Percentiles rank a stretch among this genome's conserved stretches.
phyloP scores from a whole-genome alignment of 1,140 invertebrate genomes.

The Harpegnathos saltator region DNA sequence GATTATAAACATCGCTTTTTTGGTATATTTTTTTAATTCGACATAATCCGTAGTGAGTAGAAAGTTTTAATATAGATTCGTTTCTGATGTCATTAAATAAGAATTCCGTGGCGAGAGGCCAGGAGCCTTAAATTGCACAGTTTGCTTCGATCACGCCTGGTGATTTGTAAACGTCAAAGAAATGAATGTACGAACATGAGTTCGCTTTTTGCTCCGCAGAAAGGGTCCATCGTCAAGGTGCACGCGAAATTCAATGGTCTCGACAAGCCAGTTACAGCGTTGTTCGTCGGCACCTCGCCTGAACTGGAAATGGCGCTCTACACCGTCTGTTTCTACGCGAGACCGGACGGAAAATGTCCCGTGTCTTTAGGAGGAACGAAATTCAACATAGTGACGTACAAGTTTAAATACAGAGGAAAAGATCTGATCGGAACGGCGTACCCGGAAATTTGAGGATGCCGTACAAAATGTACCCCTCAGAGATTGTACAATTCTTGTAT shows the following conservation, averaged over 20 bases:
- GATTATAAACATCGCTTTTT: too few species aligned
- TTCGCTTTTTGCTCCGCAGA: constrained; percentile 87
- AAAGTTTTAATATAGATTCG: too few species aligned
- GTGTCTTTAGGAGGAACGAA: constrained; percentile 90
- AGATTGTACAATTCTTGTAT: background rate
- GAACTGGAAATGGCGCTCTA: constrained; percentile 97
- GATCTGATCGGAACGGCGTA: constrained; percentile 93
- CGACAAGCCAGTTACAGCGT: constrained; percentile 91
- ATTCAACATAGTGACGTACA: constrained; percentile 90
- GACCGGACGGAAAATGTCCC: constrained; percentile 90
- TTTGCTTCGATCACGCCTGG: background rate
- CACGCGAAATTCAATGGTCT: constrained; percentile 91
- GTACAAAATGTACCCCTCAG: background rate
- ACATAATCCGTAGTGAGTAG: too few species aligned
- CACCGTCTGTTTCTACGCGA: constrained; percentile 92
- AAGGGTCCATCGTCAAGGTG: constrained; percentile 92
- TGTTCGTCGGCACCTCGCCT: constrained; percentile 96
- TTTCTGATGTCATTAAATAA: too few species aligned
- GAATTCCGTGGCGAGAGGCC: too few species aligned
- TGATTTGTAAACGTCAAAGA: too few species aligned
- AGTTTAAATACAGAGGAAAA: constrained; percentile 91
- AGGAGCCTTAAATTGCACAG: background rate
- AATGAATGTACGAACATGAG: background rate
- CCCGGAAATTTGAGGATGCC: constrained; percentile 89
- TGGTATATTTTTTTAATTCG: too few species aligned